Percentiles rank a stretch among this genome's conserved stretches.
Conservation (phyloP, 2,113 vertebrate species). For the Uria lomvia region DNA sequence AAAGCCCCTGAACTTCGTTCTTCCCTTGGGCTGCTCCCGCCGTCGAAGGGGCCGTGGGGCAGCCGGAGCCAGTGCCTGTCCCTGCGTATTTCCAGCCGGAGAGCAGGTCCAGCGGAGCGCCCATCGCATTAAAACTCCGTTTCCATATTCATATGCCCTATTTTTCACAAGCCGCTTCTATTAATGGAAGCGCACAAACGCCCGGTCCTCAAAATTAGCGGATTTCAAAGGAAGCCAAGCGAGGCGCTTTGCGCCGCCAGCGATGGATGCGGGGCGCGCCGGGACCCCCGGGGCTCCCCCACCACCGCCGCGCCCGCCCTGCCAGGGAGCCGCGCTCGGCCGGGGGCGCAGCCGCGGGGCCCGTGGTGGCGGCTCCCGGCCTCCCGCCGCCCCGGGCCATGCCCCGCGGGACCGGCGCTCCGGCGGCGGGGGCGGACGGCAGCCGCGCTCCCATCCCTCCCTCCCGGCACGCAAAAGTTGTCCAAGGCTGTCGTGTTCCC, state of each 20-base stretch:
- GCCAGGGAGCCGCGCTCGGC: neutral
- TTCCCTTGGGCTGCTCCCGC: neutral
- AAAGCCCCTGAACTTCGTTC: neutral
- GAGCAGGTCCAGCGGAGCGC: neutral
- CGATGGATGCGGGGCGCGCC: neutral
- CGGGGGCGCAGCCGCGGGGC: neutral
- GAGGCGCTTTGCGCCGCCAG: neutral
- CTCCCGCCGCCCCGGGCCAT: neutral
- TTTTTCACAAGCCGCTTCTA: conserved; percentile 40
- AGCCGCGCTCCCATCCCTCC: conserved; percentile 30
- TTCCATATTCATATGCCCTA: conserved; percentile 65
- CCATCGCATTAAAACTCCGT: neutral
- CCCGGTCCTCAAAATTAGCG: conserved; percentile 16
- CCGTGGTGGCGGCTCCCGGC: neutral
- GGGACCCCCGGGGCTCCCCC: neutral
- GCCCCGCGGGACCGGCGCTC: neutral
- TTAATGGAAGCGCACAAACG: conserved; percentile 39
- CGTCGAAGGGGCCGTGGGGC: neutral
- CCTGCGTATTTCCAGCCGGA: neutral
- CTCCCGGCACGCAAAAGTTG: conserved; percentile 77
- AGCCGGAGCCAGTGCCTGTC: neutral
- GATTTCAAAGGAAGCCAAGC: conserved; percentile 36
- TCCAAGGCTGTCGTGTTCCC: conserved; percentile 82
- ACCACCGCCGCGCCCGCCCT: neutral
- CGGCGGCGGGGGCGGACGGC: conserved; percentile 9